A percentile compares a stretch with the other conserved stretches of the same genome.
phyloP scores from a whole-genome alignment of 2,113 vertebrate genomes.

The Myxocyprinus asiaticus region DNA sequence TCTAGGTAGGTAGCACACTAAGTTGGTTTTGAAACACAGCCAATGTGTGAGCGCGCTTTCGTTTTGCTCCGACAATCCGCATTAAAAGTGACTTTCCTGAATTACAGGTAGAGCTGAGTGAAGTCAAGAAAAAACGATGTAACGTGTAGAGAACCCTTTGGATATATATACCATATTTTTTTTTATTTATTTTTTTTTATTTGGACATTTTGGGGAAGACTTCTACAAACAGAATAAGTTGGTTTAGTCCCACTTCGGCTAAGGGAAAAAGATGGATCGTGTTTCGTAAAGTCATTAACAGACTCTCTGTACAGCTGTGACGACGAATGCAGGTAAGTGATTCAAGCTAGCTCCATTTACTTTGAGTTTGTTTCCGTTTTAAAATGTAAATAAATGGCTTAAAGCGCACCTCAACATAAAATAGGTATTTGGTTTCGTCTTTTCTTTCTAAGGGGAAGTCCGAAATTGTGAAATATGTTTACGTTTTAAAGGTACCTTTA shows the following conservation, averaged over 20 bases:
- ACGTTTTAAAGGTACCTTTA: too few relatives aligned
- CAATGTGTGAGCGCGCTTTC: not conserved
- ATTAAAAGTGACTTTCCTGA: not conserved
- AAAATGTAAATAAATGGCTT: not conserved
- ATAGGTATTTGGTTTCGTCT: too few relatives aligned
- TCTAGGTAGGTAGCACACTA: not conserved
- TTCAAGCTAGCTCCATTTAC: not conserved
- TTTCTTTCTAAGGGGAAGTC: too few relatives aligned
- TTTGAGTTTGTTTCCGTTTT: not conserved
- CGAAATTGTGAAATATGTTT: too few relatives aligned
- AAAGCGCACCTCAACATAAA: too few relatives aligned
- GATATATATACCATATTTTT: too few relatives aligned
- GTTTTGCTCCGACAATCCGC: not conserved
- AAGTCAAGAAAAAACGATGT: slow-evolving; percentile 22
- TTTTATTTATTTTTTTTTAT: too few relatives aligned
- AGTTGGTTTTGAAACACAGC: not conserved
- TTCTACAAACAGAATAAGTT: not conserved
- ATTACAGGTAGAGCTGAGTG: not conserved
- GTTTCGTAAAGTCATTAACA: slow-evolving; percentile 38
- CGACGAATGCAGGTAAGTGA: slow-evolving; percentile 47
- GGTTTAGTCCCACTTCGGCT: not conserved
- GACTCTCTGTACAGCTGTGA: slow-evolving; percentile 43
- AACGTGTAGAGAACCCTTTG: not conserved
- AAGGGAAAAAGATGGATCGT: slow-evolving; percentile 35
- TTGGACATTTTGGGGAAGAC: not conserved